A percentile compares a stretch with the other conserved stretches of the same genome.
These are phyloP conservation scores for Melanotaenia trifasciata DNA, from an alignment of 2,797 vertebrate species.

Conservation along the genomic window DNA sequence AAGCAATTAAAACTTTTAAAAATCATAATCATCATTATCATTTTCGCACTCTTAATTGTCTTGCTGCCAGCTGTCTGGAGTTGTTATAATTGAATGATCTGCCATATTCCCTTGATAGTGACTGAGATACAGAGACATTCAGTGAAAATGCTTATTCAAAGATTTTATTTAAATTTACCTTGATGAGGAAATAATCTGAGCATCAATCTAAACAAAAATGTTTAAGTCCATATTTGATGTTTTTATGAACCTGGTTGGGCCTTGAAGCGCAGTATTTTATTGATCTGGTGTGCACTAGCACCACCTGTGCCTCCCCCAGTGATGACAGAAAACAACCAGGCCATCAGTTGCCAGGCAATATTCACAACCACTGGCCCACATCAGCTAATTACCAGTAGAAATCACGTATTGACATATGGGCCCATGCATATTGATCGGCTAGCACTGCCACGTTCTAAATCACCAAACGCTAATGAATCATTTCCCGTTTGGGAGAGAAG, in stretches of 20 bases:
- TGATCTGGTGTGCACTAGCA: conserved; percentile 68
- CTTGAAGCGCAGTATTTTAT: conserved; percentile 63
- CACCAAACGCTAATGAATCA: conserved; percentile 83
- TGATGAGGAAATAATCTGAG: background rate
- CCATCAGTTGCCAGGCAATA: conserved; percentile 84
- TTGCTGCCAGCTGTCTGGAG: conserved; percentile 85
- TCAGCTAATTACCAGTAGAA: conserved; percentile 86
- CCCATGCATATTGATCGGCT: conserved; percentile 81
- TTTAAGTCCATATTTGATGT: conserved; percentile 45
- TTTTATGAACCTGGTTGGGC: conserved; percentile 68
- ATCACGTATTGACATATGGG: conserved; percentile 84
- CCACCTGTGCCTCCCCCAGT: conserved; percentile 72
- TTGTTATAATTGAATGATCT: conserved; percentile 85
- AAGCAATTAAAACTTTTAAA: conserved; percentile 82
- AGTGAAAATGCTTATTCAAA: conserved; percentile 49
- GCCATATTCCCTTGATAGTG: conserved; percentile 80
- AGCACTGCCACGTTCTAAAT: conserved; percentile 80
- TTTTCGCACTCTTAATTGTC: conserved; percentile 85
- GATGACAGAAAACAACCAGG: conserved; percentile 81
- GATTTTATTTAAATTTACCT: conserved; percentile 42
- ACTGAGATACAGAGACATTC: conserved; percentile 70
- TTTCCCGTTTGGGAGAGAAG: conserved; percentile 75
- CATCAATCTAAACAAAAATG: conserved; percentile 43
- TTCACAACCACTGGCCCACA: conserved; percentile 83
- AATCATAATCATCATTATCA: conserved; percentile 87